phyloP scores from a whole-genome alignment of 2,113 vertebrate species.

The Halcyon senegalensis region DNA sequence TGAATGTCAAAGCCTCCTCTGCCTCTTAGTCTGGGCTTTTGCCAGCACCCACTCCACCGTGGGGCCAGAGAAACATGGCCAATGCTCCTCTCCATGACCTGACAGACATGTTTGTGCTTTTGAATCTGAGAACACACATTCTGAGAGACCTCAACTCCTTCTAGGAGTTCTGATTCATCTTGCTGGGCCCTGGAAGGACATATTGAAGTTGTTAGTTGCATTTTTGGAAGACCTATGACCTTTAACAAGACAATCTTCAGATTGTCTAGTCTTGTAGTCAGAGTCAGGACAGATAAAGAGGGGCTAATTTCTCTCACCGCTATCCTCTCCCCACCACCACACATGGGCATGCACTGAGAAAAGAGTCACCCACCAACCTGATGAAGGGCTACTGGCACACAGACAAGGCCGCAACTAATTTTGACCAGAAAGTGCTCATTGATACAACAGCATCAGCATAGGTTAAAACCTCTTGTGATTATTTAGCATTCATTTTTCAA shows the following conservation, averaged over 20 bases:
- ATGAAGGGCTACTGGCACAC: background rate
- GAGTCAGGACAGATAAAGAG: background rate
- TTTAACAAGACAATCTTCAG: background rate
- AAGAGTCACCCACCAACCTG: background rate
- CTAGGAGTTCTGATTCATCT: background rate
- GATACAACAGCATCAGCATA: background rate
- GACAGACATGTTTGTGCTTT: background rate
- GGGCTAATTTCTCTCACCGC: background rate
- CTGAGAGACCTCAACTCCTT: background rate
- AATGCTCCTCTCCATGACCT: background rate
- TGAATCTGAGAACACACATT: background rate
- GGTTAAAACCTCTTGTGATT: background rate
- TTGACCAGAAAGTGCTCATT: background rate
- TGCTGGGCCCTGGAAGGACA: background rate
- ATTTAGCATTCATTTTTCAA: conserved; percentile 45
- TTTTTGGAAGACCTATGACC: background rate
- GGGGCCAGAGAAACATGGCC: rapidly evolving
- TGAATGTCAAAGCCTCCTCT: rapidly evolving
- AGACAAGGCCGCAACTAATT: background rate
- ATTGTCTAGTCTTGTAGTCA: background rate
- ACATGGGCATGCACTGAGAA: background rate
- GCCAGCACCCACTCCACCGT: background rate
- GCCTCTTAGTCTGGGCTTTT: background rate
- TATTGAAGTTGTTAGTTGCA: background rate
- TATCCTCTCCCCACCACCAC: background rate